Conservation (phyloP, 2,113 vertebrate genomes). For the Formicarius rufipectus region DNA sequence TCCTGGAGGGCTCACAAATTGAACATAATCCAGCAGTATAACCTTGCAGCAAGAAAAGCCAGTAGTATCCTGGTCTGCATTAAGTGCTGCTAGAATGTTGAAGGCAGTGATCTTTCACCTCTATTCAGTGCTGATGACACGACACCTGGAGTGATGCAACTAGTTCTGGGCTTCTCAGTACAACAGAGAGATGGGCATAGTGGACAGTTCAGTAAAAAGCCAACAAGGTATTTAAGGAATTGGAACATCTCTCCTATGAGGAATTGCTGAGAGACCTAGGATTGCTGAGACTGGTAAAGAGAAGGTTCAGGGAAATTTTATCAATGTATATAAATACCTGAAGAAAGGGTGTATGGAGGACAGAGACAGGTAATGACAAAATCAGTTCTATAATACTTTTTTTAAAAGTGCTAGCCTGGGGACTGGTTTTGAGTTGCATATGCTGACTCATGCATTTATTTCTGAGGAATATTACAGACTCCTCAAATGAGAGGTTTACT, state of each 20-base stretch:
- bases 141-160: neutral
- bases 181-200: fast-evolving
- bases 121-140: neutral
- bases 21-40: neutral
- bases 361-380: neutral
- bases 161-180: neutral
- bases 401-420: neutral
- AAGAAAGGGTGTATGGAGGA: neutral
- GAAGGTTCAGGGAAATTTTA: neutral
- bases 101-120: neutral
- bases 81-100: fast-evolving
- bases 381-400: neutral
- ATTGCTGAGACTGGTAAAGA: neutral
- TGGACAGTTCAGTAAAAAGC: neutral
- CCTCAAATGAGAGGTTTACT: neutral
- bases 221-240: neutral
- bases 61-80: no score
- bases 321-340: neutral
- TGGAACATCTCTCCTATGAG: neutral
- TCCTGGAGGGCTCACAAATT: neutral
- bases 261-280: neutral
- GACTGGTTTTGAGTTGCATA: neutral
- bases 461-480: neutral
- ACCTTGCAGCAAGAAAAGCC: neutral
- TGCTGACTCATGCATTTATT: neutral